Percentiles rank a stretch among this genome's conserved stretches.
These are phyloP conservation scores for Deilephila porcellus DNA, from an alignment of 2,888 invertebrate species.

Conservation along the genomic window DNA sequence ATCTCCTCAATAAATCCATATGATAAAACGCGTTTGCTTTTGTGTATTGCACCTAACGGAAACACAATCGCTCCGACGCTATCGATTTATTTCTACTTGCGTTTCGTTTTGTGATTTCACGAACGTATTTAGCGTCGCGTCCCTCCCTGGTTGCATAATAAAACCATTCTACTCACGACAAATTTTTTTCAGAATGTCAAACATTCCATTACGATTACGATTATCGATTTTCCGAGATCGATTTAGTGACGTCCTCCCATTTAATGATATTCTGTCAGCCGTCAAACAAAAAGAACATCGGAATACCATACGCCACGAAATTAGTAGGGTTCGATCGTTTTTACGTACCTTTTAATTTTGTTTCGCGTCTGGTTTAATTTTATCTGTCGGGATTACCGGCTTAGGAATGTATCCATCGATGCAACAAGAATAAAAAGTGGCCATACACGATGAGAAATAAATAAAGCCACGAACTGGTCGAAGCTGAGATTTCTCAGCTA, in stretches of 20 bases:
- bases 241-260: conserved; percentile 8
- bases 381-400: conserved; percentile 84
- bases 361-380: conserved; percentile 85
- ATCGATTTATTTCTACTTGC: conserved; percentile 50
- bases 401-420: conserved; percentile 82
- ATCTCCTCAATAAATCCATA: conserved; percentile 80
- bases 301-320: conserved; percentile 79
- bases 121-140: conserved; percentile 8
- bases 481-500: conserved; percentile 74
- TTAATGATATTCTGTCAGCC: conserved; percentile 37
- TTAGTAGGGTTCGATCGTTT: conserved; percentile 80
- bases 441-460: conserved; percentile 80
- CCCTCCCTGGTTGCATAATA: conserved; percentile 19
- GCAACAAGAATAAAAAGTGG: conserved; percentile 79
- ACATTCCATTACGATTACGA: conserved; percentile 16
- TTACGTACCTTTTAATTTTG: conserved; percentile 83
- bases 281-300: conserved; percentile 49
- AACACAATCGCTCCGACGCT: conserved; percentile 56
- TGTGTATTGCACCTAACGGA: conserved; percentile 57
- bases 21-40: conserved; percentile 65
- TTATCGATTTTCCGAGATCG: conserved; percentile 11
- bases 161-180: neutral
- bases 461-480: conserved; percentile 80
- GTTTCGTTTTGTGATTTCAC: conserved; percentile 22
- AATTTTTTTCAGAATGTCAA: conserved; percentile 14